Percentiles rank a stretch among this genome's conserved stretches.
Conservation (phyloP, 2,113 vertebrate genomes). For the Gasterosteus aculeatus region DNA sequence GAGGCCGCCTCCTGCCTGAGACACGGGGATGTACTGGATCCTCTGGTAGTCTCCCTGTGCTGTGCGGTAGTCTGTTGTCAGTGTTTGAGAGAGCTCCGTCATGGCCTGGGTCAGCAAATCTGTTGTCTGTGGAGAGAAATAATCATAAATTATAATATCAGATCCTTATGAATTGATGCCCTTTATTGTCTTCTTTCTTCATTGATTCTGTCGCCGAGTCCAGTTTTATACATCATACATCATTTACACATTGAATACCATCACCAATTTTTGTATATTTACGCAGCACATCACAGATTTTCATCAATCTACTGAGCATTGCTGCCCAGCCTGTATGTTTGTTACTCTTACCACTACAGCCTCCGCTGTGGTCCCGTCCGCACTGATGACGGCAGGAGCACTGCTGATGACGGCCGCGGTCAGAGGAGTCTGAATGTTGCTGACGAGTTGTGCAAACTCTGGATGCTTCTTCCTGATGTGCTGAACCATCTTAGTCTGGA, state of each 20-base stretch:
- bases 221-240: neutral
- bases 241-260: neutral
- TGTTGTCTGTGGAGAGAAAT: slow-evolving; percentile 84
- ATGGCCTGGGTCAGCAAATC: slow-evolving; percentile 97
- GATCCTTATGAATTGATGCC: neutral
- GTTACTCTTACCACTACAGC: slow-evolving; percentile 88
- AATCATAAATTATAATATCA: neutral
- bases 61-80: slow-evolving; percentile 93
- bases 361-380: slow-evolving; percentile 87
- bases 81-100: slow-evolving; percentile 96
- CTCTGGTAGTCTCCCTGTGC: slow-evolving; percentile 94
- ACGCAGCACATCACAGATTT: neutral
- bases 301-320: neutral
- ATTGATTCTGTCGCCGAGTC: neutral
- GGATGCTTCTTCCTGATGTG: slow-evolving; percentile 99
- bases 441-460: slow-evolving; percentile 88
- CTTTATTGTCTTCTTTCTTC: neutral
- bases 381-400: slow-evolving; percentile 86
- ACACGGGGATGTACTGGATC: slow-evolving; percentile 97
- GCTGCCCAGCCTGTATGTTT: neutral
- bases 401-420: slow-evolving; percentile 88
- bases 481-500: slow-evolving; percentile 98
- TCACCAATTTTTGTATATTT: neutral
- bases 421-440: slow-evolving; percentile 85
- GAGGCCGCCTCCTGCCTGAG: slow-evolving; percentile 86